Evolutionary conservation across 2,888 invertebrate species (phyloP).

Genomic region (Trachelus troglodyta): DNA sequence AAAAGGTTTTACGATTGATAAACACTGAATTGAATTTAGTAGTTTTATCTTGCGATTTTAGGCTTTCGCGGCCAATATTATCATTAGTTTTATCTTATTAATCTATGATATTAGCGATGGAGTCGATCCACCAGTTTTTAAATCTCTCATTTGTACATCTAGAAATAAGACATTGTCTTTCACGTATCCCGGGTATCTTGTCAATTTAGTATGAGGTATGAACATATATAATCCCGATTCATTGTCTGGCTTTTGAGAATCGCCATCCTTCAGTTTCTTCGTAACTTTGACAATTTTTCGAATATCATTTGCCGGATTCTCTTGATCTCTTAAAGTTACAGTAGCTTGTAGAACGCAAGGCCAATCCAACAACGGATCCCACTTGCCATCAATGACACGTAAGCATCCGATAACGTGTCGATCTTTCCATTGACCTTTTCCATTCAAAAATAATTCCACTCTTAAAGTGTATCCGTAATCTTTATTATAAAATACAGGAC

Average conservation of each 20-base stretch:
- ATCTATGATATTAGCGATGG: conserved; percentile 11
- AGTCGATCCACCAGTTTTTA: conserved; percentile 19
- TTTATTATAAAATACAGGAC: conserved; percentile 77
- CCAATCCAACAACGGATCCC: conserved; percentile 79
- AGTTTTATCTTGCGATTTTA: not conserved
- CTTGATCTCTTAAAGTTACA: conserved; percentile 76
- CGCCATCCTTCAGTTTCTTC: conserved; percentile 23
- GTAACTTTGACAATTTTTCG: conserved; percentile 52
- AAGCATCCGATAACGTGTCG: conserved; percentile 78
- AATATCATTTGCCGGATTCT: conserved; percentile 67
- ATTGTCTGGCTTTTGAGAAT: conserved; percentile 35
- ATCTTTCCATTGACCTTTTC: conserved; percentile 81
- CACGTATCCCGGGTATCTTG: conserved; percentile 71
- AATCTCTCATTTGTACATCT: conserved; percentile 67
- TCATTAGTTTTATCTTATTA: not conserved
- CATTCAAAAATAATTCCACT: conserved; percentile 78
- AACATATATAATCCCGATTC: conserved; percentile 69
- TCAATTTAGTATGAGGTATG: conserved; percentile 74
- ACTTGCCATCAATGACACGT: conserved; percentile 76
- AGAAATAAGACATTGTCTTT: conserved; percentile 74
- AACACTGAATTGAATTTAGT: not conserved
- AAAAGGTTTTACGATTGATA: not conserved
- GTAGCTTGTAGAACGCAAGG: conserved; percentile 77
- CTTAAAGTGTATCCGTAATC: conserved; percentile 81
- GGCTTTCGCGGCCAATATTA: too few species aligned